phyloP scores from a whole-genome alignment of 1,140 invertebrate genomes.

The Rhyacophila brunnea region DNA sequence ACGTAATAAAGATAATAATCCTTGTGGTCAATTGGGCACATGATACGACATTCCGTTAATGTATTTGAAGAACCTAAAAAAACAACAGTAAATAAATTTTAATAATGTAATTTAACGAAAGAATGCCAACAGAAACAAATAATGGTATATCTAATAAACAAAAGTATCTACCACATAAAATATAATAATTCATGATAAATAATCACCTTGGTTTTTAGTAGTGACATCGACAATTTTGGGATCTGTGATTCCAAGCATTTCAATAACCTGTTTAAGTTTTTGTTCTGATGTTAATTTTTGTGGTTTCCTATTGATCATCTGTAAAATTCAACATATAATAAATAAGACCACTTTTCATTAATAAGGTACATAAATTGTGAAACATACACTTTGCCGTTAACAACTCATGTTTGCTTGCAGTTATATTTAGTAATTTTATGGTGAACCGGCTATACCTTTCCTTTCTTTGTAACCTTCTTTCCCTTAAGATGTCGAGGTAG shows the following conservation, averaged over 20 bases:
- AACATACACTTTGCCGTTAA: too few species aligned
- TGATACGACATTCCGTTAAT: constrained; percentile 80
- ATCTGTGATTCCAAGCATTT: constrained; percentile 78
- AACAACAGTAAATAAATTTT: too few species aligned
- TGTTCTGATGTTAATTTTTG: constrained; percentile 66
- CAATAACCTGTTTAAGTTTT: constrained; percentile 70
- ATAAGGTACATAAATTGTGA: too few species aligned
- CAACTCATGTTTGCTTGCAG: too few species aligned
- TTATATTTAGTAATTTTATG: too few species aligned
- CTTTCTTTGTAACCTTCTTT: constrained; percentile 56
- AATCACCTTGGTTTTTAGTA: constrained; percentile 55
- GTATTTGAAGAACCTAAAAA: constrained; percentile 73
- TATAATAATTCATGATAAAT: too few species aligned
- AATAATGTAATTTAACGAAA: too few species aligned
- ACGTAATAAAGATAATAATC: constrained; percentile 95
- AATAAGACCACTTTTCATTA: too few species aligned
- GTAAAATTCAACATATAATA: too few species aligned
- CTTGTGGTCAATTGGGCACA: constrained; percentile 77
- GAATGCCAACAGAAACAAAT: too few species aligned
- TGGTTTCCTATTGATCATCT: constrained; percentile 59
- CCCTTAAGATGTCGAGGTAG: constrained; percentile 73
- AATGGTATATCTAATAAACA: too few species aligned
- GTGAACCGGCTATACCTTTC: constrained; percentile 17
- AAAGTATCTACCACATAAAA: too few species aligned
- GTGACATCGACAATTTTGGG: constrained; percentile 95